These are phyloP conservation scores for Myotis pilosus DNA, from an alignment of 2,797 vertebrate genomes.

Conservation along the genomic window DNA sequence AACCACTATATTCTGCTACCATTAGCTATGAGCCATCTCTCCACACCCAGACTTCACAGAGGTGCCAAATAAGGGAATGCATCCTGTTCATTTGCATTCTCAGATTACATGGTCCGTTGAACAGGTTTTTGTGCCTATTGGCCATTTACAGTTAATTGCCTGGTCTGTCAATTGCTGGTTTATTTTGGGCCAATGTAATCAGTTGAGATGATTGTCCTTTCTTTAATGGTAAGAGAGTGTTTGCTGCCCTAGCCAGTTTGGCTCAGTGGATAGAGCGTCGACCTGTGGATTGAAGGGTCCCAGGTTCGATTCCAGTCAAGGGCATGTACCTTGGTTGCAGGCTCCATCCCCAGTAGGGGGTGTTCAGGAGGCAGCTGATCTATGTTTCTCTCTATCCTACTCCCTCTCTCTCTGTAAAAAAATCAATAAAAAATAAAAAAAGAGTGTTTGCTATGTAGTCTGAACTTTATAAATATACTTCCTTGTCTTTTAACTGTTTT, in stretches of 20 bases:
- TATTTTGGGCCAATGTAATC: not conserved
- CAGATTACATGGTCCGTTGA: not conserved
- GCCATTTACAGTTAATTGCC: not conserved
- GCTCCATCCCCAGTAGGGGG: too few relatives aligned
- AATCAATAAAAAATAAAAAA: too few relatives aligned
- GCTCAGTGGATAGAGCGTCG: too few relatives aligned
- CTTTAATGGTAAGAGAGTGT: not conserved
- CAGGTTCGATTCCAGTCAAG: too few relatives aligned
- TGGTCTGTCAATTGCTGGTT: not conserved
- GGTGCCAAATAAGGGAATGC: not conserved
- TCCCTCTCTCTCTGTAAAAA: too few relatives aligned
- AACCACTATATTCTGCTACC: too few relatives aligned
- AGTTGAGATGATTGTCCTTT: not conserved
- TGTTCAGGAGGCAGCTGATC: too few relatives aligned
- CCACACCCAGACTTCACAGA: not conserved
- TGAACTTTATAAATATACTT: not conserved
- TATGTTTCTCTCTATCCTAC: too few relatives aligned
- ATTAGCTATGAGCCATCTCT: fast-evolving
- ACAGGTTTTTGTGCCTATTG: not conserved
- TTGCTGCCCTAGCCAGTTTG: too few relatives aligned
- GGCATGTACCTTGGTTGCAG: too few relatives aligned
- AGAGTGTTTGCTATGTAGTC: not conserved
- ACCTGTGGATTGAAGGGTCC: too few relatives aligned
- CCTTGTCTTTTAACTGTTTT: not conserved
- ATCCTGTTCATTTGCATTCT: not conserved